phyloP scores from a whole-genome alignment of 2,888 invertebrate species.

The Campoplex capitator region DNA sequence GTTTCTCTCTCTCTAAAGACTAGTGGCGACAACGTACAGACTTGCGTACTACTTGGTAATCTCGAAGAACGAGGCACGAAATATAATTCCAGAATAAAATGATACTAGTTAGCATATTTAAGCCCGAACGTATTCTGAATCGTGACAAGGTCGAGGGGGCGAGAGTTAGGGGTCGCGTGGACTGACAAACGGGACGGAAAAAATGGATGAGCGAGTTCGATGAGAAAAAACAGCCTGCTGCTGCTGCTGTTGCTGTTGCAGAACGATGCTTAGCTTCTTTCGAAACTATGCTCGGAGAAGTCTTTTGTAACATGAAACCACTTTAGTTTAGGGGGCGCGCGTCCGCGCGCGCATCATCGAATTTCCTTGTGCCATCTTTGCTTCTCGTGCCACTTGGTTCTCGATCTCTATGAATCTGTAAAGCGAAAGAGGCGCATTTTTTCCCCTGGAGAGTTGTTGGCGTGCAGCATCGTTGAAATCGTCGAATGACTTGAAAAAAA shows the following conservation, averaged over 20 bases:
- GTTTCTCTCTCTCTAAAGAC: no score
- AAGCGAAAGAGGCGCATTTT: slow-evolving; percentile 14
- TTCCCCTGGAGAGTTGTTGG: neutral
- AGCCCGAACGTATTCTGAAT: slow-evolving; percentile 24
- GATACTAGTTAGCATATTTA: slow-evolving; percentile 36
- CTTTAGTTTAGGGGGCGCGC: slow-evolving; percentile 63
- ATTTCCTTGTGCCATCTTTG: slow-evolving; percentile 61
- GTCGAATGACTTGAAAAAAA: slow-evolving; percentile 50
- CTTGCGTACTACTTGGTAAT: no score
- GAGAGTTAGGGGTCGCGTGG: slow-evolving; percentile 38
- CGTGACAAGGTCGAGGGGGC: slow-evolving; percentile 16
- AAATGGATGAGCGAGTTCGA: slow-evolving; percentile 62
- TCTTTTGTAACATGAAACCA: slow-evolving; percentile 71
- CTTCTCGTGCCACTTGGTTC: slow-evolving; percentile 39
- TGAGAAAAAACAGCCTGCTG: slow-evolving; percentile 63
- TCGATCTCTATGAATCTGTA: slow-evolving; percentile 31
- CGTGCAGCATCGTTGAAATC: slow-evolving; percentile 37
- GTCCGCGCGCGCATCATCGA: slow-evolving; percentile 67
- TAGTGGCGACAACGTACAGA: no score
- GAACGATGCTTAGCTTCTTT: slow-evolving; percentile 48
- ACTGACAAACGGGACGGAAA: slow-evolving; percentile 58
- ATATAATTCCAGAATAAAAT: slow-evolving; percentile 44
- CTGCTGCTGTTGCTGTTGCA: slow-evolving; percentile 50
- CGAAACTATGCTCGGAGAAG: slow-evolving; percentile 64
- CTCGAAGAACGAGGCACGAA: no score